Conservation (phyloP, 1,140 invertebrate species). For the Heliothis virescens region DNA sequence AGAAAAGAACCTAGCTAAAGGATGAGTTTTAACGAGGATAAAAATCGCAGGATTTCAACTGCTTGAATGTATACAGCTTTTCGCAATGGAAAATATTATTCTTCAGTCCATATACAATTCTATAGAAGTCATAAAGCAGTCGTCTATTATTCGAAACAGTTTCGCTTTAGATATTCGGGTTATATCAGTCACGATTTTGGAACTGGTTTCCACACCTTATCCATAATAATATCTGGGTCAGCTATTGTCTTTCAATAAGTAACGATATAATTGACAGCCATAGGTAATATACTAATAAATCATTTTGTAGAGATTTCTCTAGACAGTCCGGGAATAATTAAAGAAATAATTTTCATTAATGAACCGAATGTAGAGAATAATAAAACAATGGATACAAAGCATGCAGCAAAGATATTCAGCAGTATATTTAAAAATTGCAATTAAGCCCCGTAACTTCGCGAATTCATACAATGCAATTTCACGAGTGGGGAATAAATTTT, state of each 20-base stretch:
- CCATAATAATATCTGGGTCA: conserved; percentile 26
- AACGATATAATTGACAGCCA: neutral
- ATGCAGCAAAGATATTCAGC: neutral
- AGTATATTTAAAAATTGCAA: conserved; percentile 30
- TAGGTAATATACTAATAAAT: conserved; percentile 18
- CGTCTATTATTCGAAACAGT: neutral
- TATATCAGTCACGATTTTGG: conserved; percentile 32
- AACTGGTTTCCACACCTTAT: conserved; percentile 39
- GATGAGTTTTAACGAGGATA: neutral
- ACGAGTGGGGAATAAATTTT: conserved; percentile 28
- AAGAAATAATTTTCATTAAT: neutral
- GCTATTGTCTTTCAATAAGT: conserved; percentile 32
- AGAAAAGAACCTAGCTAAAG: too few species aligned
- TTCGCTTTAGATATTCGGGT: conserved; percentile 24
- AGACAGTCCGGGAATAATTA: neutral
- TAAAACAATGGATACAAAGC: neutral
- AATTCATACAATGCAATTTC: conserved; percentile 26
- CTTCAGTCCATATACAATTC: neutral
- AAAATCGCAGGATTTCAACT: neutral
- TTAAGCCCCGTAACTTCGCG: conserved; percentile 8
- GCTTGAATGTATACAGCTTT: neutral
- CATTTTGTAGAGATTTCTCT: conserved; percentile 8
- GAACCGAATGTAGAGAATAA: neutral
- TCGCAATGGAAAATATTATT: conserved; percentile 19
- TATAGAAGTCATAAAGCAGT: neutral